Evolutionary conservation across 2,888 invertebrate genomes (phyloP).

Genomic region (Sturmia bella): DNA sequence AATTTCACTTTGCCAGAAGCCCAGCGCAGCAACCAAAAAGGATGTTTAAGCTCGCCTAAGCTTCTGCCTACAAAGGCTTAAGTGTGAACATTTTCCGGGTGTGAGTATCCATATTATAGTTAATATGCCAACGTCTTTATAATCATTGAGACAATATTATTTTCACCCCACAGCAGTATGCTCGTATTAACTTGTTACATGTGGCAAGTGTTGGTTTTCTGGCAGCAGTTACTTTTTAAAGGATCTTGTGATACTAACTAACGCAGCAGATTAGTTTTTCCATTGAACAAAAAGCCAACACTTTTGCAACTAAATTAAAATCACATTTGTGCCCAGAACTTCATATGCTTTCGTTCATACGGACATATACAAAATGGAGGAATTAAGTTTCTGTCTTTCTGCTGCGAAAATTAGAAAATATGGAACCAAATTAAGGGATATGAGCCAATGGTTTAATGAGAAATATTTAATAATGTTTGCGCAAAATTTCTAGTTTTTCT

Average conservation of each 20-base stretch:
- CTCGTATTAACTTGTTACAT: slow-evolving; percentile 19
- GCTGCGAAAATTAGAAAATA: slow-evolving; percentile 26
- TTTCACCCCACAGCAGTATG: slow-evolving; percentile 43
- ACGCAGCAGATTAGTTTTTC: not conserved
- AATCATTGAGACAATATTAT: slow-evolving; percentile 51
- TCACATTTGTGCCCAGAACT: slow-evolving; percentile 72
- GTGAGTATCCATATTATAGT: slow-evolving; percentile 30
- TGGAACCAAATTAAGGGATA: not conserved
- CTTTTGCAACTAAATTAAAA: slow-evolving; percentile 77
- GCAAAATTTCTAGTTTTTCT: slow-evolving; percentile 68
- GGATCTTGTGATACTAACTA: slow-evolving; percentile 71
- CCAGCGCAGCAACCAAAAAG: slow-evolving; percentile 44
- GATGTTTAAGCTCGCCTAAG: slow-evolving; percentile 65
- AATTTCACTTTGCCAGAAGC: slow-evolving; percentile 38
- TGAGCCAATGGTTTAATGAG: slow-evolving; percentile 58
- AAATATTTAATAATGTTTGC: slow-evolving; percentile 76
- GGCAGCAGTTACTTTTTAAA: slow-evolving; percentile 72
- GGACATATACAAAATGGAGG: too few relatives aligned
- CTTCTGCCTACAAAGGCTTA: slow-evolving; percentile 66
- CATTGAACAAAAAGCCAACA: slow-evolving; percentile 47
- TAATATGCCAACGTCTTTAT: slow-evolving; percentile 48
- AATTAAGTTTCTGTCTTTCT: slow-evolving; percentile 64
- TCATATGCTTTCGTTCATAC: slow-evolving; percentile 70
- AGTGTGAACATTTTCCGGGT: slow-evolving; percentile 68
- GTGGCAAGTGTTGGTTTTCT: not conserved